Evolutionary conservation across 2,113 vertebrate species (phyloP).

Genomic region (Cryptomyrus ogoouensis): DNA sequence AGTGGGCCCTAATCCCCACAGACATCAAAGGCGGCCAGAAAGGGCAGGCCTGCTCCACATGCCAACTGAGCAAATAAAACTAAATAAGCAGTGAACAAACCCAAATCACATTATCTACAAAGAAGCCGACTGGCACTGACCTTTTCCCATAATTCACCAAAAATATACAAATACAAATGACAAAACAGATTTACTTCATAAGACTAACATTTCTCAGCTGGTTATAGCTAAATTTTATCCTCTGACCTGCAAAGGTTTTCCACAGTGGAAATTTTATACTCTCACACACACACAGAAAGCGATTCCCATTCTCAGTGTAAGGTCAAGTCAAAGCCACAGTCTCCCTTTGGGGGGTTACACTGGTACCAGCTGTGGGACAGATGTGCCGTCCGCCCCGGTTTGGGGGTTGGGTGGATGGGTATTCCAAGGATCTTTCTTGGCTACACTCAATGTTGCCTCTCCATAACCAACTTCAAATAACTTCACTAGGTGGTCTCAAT

Average conservation of each 20-base stretch:
- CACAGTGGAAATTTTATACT: not conserved
- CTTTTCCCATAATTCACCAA: not conserved
- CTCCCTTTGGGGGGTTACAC: not conserved
- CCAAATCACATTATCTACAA: not conserved
- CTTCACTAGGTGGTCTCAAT: not conserved
- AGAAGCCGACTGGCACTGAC: not conserved
- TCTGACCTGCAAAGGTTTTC: not conserved
- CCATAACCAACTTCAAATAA: not conserved
- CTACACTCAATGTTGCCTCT: not conserved
- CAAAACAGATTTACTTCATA: not conserved
- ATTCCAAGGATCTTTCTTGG: not conserved
- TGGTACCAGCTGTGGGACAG: conserved; percentile 14
- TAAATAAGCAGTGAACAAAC: not conserved
- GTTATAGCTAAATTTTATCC: not conserved
- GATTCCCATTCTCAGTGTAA: not conserved
- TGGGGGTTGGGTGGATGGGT: not conserved
- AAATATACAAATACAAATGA: not conserved
- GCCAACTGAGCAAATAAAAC: not conserved
- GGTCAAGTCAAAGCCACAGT: not conserved
- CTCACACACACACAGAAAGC: not conserved
- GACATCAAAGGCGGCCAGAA: not conserved
- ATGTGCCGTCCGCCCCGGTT: not conserved
- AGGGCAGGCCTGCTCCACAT: not conserved
- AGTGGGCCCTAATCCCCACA: not conserved
- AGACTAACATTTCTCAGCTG: not conserved